A percentile compares a stretch with the other conserved stretches of the same genome.
These are phyloP conservation scores for Dioctria rufipes DNA, from an alignment of 2,888 invertebrate genomes.

Conservation along the genomic window DNA sequence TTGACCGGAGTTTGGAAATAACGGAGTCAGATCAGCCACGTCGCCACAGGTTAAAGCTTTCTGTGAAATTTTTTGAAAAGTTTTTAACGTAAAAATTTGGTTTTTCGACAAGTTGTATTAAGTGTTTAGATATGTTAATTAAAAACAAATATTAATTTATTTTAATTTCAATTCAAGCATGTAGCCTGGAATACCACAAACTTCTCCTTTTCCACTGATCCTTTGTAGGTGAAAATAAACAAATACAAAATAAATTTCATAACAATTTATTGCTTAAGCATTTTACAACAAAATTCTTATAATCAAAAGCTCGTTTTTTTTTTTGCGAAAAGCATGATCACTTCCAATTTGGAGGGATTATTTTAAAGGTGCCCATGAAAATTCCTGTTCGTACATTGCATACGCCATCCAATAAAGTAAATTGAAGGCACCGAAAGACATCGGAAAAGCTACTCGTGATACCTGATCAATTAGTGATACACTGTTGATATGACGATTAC, in stretches of 20 bases:
- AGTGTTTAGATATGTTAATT: too few species aligned
- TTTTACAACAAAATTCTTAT: conserved; percentile 23
- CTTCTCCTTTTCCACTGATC: too few species aligned
- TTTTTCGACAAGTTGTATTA: too few species aligned
- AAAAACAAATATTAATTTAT: too few species aligned
- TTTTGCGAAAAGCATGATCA: not conserved
- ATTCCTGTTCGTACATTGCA: conserved; percentile 83
- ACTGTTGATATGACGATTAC: conserved; percentile 83
- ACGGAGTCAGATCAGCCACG: too few species aligned
- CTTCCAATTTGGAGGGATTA: not conserved
- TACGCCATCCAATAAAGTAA: conserved; percentile 92
- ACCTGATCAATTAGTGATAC: conserved; percentile 89
- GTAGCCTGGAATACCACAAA: not conserved
- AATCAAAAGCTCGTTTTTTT: conserved; percentile 28
- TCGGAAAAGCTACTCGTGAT: conserved; percentile 86
- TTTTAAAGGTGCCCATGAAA: conserved; percentile 66
- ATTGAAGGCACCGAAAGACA: conserved; percentile 89
- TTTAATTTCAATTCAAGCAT: too few species aligned
- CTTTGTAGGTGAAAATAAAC: too few species aligned
- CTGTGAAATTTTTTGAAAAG: too few species aligned
- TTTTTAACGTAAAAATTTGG: too few species aligned
- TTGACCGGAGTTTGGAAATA: too few species aligned
- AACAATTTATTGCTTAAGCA: conserved; percentile 30
- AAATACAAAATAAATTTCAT: not conserved
- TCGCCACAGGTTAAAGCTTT: too few species aligned